Evolutionary conservation across 2,797 vertebrate genomes (phyloP), one percentile per base, ranked within the genome.

Genomic region (Notoglanidium macrostoma): DNA sequence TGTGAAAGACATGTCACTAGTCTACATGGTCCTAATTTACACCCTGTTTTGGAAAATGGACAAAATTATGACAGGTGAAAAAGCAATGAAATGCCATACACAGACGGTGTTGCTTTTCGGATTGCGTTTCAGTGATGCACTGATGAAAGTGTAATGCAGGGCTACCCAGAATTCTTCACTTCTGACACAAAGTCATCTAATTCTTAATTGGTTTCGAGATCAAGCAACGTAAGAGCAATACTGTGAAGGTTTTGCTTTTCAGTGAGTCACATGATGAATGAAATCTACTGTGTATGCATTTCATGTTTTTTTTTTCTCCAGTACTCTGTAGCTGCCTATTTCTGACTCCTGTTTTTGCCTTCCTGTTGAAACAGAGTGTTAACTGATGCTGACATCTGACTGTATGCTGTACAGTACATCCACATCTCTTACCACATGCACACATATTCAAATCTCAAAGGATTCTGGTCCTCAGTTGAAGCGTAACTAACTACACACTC

Each of bases 361-460:
- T 40, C 35, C 26, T 21, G 3, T 7, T 78, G 49, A n/a, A 85
- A 49, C 65, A 54, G 84, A 65, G 46, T 57, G 70, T 40, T 76
- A 57, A 76, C 15, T 46, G 12, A 88, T 67, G 57, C 49, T 80
- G 70, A 73, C 59, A 80, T 1, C 76, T 55, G 51, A 57, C 29
- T 57, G 9, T 32, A 21, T 78, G 51, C 12, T 35, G 17, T n/a
- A 21, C 59, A 87, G 35, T 4, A 73, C 46, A 82, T 63, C 46
- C 65, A 44, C 49, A 67, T 67, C 15, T 49, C 12, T 2, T 12
- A 72, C 49, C 32, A 76, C 79, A 65, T 32, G 35, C 46, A 65
- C 88, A 86, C 54, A 86, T 80, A 87, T 87, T 68, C 70, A 77
- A 57, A 78, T 29, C 76, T 57, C 15, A 57, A 7, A 44, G 35